Conservation (phyloP, 2,113 vertebrate species). For the Corapipo altera region DNA sequence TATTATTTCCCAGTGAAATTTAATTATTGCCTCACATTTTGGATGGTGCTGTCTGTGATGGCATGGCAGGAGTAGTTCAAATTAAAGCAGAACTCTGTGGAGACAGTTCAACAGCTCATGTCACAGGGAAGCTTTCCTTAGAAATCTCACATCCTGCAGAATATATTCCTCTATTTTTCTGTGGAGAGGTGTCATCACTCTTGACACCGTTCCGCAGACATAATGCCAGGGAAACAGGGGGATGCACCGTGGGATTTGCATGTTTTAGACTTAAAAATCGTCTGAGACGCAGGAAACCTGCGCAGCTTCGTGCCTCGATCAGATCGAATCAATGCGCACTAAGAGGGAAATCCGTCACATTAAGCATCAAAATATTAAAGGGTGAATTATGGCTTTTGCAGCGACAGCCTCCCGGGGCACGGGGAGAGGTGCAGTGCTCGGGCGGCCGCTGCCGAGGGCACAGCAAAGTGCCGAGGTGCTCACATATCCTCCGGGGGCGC, state of each 20-base stretch:
- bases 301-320: not conserved
- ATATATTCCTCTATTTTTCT: conserved; percentile 1
- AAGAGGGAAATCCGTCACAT: conserved; percentile 1
- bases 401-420: not conserved
- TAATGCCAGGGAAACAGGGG: not conserved
- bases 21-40: conserved; percentile 23
- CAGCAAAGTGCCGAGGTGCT: conserved; percentile 9
- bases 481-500: not conserved
- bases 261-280: conserved; percentile 19
- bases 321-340: not conserved
- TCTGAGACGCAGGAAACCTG: not conserved
- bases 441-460: not conserved
- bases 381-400: not conserved
- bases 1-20: conserved; percentile 26
- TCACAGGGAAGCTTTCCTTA: not conserved
- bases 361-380: conserved; percentile 24
- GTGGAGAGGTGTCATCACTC: not conserved
- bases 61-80: not conserved
- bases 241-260: conserved; percentile 18
- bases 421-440: not conserved
- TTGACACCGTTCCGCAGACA: not conserved
- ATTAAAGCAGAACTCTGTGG: not conserved
- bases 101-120: conserved; percentile 46
- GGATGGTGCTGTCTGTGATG: not conserved
- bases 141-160: not conserved